phyloP scores from a whole-genome alignment of 1,140 invertebrate species.

The Platorchestia sp. region DNA sequence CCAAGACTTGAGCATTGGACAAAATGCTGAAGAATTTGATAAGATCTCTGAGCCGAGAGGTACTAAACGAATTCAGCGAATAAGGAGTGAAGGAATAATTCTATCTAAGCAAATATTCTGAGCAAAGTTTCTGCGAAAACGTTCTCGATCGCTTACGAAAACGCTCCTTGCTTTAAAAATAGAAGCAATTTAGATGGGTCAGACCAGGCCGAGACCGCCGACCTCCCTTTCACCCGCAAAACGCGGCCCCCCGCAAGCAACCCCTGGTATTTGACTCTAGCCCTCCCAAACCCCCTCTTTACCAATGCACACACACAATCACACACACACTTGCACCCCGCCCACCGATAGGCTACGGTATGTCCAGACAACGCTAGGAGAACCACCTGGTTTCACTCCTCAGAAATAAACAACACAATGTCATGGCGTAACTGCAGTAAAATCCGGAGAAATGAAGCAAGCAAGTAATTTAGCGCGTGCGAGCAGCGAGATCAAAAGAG shows the following conservation, averaged over 20 bases:
- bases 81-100: no score
- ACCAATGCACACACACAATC: background rate
- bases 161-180: no score
- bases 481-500: background rate
- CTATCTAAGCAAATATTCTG: no score
- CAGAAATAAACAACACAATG: background rate
- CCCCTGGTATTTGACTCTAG: background rate
- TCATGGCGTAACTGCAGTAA: background rate
- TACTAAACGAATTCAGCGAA: no score
- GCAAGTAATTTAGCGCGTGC: background rate
- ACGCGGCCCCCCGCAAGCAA: background rate
- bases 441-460: background rate
- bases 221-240: no score
- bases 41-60: no score
- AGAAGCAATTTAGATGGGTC: no score
- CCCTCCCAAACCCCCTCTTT: background rate
- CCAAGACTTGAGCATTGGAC: no score
- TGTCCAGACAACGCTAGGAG: background rate
- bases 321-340: background rate
- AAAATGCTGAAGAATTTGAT: no score
- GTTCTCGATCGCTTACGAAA: no score
- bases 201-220: no score
- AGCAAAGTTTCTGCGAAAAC: no score
- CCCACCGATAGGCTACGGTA: background rate
- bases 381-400: background rate